A percentile compares a stretch with the other conserved stretches of the same genome.
Conservation (phyloP, 1,140 invertebrate species). For the Microplitis demolitor region DNA sequence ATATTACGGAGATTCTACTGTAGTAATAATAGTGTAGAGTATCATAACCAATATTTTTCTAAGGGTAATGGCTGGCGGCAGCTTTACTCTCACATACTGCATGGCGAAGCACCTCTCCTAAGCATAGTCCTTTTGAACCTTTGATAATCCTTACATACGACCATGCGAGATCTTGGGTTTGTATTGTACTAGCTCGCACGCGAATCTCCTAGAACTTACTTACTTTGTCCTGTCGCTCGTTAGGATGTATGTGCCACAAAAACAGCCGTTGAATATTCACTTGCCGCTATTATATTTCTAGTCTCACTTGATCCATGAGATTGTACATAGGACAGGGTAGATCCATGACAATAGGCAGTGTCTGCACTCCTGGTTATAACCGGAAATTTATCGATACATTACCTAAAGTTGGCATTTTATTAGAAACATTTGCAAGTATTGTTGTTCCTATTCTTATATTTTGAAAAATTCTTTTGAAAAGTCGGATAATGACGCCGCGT, state of each 20-base stretch:
- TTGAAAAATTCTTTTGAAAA: too few species aligned
- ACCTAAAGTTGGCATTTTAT: too few species aligned
- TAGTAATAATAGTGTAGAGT: not conserved
- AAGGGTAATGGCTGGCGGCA: slow-evolving; percentile 34
- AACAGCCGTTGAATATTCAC: slow-evolving; percentile 26
- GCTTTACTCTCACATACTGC: slow-evolving; percentile 36
- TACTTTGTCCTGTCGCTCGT: not conserved
- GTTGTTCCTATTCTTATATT: too few species aligned
- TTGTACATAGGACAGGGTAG: not conserved
- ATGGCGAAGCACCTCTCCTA: not conserved
- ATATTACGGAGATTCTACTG: too few species aligned
- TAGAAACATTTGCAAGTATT: too few species aligned
- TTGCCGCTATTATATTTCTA: not conserved
- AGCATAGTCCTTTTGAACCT: slow-evolving; percentile 29
- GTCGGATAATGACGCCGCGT: too few species aligned
- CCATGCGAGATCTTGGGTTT: slow-evolving; percentile 36
- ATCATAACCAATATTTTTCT: not conserved
- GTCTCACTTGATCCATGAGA: not conserved
- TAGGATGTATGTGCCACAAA: not conserved
- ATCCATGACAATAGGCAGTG: too few species aligned
- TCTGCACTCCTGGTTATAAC: too few species aligned
- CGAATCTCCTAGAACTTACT: not conserved
- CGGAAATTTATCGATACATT: too few species aligned
- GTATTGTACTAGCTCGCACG: slow-evolving; percentile 38
- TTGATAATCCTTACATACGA: slow-evolving; percentile 54